A percentile compares a stretch with the other conserved stretches of the same genome.
Evolutionary conservation across 2,113 vertebrate genomes (phyloP).

Genomic region (Todiramphus saurophagus): DNA sequence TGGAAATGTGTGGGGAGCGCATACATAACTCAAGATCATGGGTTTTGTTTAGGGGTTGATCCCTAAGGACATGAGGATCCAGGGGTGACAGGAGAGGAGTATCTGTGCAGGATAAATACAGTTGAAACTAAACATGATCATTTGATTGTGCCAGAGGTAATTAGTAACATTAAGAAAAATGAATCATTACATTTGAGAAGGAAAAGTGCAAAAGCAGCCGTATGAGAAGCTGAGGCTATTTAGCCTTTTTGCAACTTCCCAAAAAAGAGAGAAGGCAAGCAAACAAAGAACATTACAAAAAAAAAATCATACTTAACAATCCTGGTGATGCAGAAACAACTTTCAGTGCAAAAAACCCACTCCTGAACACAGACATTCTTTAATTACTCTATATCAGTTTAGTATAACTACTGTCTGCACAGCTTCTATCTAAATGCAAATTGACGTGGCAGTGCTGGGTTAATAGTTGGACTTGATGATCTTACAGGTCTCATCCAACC

Average conservation of each 20-base stretch:
- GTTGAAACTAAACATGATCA: not conserved
- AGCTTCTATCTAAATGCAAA: not conserved
- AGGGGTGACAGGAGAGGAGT: not conserved
- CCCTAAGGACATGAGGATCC: not conserved
- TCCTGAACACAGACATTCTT: not conserved
- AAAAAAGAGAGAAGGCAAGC: not conserved
- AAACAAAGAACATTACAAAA: not conserved
- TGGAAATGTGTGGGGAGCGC: not conserved
- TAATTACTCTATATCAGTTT: not conserved
- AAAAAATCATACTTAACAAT: not conserved
- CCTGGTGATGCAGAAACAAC: not conserved
- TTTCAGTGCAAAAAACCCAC: not conserved
- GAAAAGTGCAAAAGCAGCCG: not conserved
- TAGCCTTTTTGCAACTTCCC: not conserved
- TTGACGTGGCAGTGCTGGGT: not conserved
- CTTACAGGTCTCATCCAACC: not conserved
- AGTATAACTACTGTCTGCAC: not conserved
- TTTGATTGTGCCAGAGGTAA: not conserved
- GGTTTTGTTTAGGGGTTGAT: not conserved
- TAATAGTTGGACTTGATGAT: not conserved
- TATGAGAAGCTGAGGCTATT: not conserved
- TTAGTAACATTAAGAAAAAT: not conserved
- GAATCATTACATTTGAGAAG: not conserved
- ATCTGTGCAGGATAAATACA: not conserved
- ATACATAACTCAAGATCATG: not conserved